Evolutionary conservation across 2,113 vertebrate species (phyloP).

Genomic region (Peromyscus leucopus): DNA sequence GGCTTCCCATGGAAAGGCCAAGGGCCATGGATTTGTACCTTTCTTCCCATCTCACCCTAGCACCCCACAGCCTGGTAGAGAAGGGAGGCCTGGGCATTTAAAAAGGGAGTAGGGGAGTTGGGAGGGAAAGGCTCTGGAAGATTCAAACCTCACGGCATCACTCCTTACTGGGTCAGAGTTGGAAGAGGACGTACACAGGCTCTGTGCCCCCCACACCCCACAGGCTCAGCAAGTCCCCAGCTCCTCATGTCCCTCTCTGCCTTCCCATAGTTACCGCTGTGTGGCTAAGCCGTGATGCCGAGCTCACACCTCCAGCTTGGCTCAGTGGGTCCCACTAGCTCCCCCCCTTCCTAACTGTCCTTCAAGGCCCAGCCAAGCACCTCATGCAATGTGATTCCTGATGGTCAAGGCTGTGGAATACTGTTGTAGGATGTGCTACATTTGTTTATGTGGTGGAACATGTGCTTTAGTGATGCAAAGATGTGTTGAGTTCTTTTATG

Average conservation of each 20-base stretch:
- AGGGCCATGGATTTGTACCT: background rate
- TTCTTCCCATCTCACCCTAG: background rate
- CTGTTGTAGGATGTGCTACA: background rate
- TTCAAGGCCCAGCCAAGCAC: background rate
- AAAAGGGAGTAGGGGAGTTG: background rate
- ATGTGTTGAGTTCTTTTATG: background rate
- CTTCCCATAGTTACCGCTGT: background rate
- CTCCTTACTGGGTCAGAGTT: background rate
- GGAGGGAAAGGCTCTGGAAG: too few species aligned
- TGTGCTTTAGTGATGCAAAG: background rate
- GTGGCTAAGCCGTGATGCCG: background rate
- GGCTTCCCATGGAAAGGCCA: background rate
- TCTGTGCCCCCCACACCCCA: background rate
- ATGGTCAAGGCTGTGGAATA: background rate
- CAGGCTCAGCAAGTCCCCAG: background rate
- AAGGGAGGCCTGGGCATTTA: background rate
- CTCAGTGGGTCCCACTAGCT: background rate
- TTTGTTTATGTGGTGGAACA: background rate
- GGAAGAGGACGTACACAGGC: background rate
- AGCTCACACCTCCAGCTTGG: background rate
- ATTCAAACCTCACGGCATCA: background rate
- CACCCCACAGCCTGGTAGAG: background rate
- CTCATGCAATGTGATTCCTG: fast-evolving
- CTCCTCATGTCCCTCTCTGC: too few species aligned
- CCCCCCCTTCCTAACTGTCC: background rate